phyloP scores from a whole-genome alignment of 2,797 vertebrate genomes.

The Artibeus lituratus region DNA sequence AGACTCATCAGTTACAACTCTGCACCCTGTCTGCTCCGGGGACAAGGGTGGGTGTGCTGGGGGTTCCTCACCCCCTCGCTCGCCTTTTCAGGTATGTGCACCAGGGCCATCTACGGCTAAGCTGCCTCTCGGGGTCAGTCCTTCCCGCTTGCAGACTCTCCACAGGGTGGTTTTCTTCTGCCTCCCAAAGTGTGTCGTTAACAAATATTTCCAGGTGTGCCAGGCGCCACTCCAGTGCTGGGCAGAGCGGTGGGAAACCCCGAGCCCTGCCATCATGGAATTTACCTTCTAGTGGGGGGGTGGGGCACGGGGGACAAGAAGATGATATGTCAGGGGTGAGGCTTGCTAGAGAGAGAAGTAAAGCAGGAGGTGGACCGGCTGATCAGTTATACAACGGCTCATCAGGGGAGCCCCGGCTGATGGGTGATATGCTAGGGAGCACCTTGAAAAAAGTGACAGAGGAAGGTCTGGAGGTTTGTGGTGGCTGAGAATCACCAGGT shows the following conservation, averaged over 20 bases:
- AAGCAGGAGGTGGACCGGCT: fast-evolving
- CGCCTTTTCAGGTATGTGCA: background rate
- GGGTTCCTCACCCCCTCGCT: background rate
- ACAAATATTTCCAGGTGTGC: background rate
- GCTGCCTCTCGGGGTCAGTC: background rate
- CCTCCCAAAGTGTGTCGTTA: background rate
- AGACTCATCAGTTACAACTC: background rate
- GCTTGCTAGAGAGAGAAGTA: background rate
- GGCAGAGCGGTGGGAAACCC: background rate
- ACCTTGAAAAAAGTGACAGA: background rate
- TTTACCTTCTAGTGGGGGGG: background rate
- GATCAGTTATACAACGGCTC: background rate
- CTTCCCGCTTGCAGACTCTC: background rate
- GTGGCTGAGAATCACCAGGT: background rate
- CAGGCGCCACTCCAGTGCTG: fast-evolving
- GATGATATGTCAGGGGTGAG: background rate
- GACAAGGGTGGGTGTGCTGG: background rate
- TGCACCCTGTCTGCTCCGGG: background rate
- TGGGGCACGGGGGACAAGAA: background rate
- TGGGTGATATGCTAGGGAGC: background rate
- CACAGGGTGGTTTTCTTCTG: background rate
- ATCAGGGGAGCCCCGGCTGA: background rate
- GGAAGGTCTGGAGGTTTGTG: background rate
- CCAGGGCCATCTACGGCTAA: too few relatives aligned
- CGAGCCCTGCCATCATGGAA: background rate